Evolutionary conservation across 2,888 invertebrate genomes (phyloP), one percentile per base, ranked within the genome.

Genomic region (Hyposoter didymator): DNA sequence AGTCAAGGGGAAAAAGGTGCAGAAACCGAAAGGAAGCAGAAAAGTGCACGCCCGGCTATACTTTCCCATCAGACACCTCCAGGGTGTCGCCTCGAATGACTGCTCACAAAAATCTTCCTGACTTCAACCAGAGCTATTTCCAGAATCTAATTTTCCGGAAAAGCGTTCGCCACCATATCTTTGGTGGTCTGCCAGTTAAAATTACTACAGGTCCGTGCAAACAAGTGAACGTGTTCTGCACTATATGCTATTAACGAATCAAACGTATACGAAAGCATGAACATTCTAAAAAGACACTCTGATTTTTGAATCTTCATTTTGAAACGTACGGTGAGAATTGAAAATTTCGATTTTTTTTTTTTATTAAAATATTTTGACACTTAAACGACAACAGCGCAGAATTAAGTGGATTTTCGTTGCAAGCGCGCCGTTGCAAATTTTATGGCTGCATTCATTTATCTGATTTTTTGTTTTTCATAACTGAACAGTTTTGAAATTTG

Each of bases 71-170:
- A 47, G 78, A 52, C 59, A 73, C 28, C 81, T 39, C 19, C n/a
- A 22, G 28, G 47, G 62, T 78, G 78, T 75, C 82, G 39, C 47
- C 70, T 73, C 45, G 74, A 52, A 75, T 59, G 74, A 78, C 78
- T 55, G 67, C 67, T 39, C 78, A 55, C 67, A 67, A 67, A 67
- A 47, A 66, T 52, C n/a, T 35, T 64, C 72, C 79, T 70, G 49
- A 79, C 66, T 64, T 19, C 72, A 73, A 19, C 73, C 78, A 67
- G 47, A n/a, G 55, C 55, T 47, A 72, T 78, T 78, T 47, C 70
- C 66, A 55, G 78, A 74, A 86, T 86, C 84, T 84, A 82, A 84
- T 86, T 84, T 82, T 81, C 86, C 64, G 74, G 81, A 84, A 78
- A 82, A 86, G 47, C 84, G 69, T 81, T 84, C 59, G 39, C 78